These are phyloP conservation scores for Hydrozoanthus gracilis DNA, from an alignment of 92 coral and sea anemone species.

Conservation along the genomic window DNA sequence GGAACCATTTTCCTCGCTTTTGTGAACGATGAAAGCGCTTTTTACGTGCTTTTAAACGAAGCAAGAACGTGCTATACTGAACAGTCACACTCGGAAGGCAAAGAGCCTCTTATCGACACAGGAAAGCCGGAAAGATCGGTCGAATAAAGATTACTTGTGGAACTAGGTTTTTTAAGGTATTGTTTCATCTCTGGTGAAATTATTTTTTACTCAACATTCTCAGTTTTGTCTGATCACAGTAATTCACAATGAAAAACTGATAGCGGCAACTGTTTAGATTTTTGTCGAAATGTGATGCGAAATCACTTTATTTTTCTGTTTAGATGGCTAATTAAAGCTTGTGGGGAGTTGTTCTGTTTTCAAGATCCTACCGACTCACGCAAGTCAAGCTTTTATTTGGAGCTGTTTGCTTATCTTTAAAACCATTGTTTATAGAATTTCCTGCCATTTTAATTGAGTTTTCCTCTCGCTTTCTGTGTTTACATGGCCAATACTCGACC, in stretches of 20 bases:
- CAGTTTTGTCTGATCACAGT: not conserved
- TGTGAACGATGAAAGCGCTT: not conserved
- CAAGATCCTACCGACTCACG: slow-evolving; percentile 40
- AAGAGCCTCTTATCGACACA: slow-evolving; percentile 59
- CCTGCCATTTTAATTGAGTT: slow-evolving; percentile 51
- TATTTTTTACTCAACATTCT: not conserved
- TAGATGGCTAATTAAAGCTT: slow-evolving; percentile 33
- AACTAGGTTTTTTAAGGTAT: slow-evolving; percentile 17
- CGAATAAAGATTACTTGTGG: slow-evolving; percentile 37
- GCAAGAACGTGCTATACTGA: not conserved
- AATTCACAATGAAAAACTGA: not conserved
- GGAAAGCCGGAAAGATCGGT: slow-evolving; percentile 66
- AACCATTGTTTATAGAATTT: slow-evolving; percentile 37
- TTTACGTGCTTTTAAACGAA: not conserved
- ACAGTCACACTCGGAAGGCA: slow-evolving; percentile 1
- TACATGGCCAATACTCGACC: not conserved
- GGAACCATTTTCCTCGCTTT: not conserved
- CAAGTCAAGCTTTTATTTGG: slow-evolving; percentile 32
- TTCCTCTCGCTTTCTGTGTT: slow-evolving; percentile 3
- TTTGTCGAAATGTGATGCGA: not conserved
- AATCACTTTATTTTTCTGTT: not conserved
- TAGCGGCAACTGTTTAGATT: not conserved
- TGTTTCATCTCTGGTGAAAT: slow-evolving; percentile 12
- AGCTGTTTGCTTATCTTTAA: slow-evolving; percentile 47
- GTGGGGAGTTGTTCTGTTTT: slow-evolving; percentile 16